Conservation (phyloP, 2,888 invertebrate genomes). For the Seira musarum region DNA sequence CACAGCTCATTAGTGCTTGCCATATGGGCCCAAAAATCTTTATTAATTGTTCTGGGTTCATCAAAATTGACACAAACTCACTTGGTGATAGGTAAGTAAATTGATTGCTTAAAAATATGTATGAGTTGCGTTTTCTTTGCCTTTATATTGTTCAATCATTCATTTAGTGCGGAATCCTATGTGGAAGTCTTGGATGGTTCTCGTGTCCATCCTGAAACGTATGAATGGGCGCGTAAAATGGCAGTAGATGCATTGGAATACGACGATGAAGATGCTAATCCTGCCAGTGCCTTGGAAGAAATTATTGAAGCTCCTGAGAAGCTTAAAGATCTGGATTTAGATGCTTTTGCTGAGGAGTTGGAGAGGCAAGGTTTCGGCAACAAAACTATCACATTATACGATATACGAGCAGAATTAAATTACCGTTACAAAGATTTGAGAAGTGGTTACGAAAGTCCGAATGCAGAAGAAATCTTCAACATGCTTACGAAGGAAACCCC, state of each 20-base stretch:
- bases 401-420: slow-evolving; percentile 96
- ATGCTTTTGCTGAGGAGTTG: slow-evolving; percentile 98
- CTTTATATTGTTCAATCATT: no score
- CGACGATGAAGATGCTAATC: slow-evolving; percentile 90
- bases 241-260: slow-evolving; percentile 99
- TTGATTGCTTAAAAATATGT: not conserved
- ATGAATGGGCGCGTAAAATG: slow-evolving; percentile 99
- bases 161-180: slow-evolving; percentile 86
- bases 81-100: slow-evolving; percentile 81
- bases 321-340: slow-evolving; percentile 95
- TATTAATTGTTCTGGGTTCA: slow-evolving; percentile 99
- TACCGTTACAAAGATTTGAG: slow-evolving; percentile 93
- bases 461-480: slow-evolving; percentile 92
- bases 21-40: slow-evolving; percentile 99
- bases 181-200: slow-evolving; percentile 98
- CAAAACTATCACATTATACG: slow-evolving; percentile 95
- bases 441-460: slow-evolving; percentile 83
- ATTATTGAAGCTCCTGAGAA: slow-evolving; percentile 96
- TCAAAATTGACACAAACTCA: slow-evolving; percentile 97
- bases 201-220: slow-evolving; percentile 98
- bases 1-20: slow-evolving; percentile 94
- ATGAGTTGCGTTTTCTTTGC: not conserved
- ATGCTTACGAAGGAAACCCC: slow-evolving; percentile 97
- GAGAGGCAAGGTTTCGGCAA: slow-evolving; percentile 92
- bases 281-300: slow-evolving; percentile 88